Evolutionary conservation across 2,113 vertebrate species (phyloP).

Genomic region (Mustela nigripes): DNA sequence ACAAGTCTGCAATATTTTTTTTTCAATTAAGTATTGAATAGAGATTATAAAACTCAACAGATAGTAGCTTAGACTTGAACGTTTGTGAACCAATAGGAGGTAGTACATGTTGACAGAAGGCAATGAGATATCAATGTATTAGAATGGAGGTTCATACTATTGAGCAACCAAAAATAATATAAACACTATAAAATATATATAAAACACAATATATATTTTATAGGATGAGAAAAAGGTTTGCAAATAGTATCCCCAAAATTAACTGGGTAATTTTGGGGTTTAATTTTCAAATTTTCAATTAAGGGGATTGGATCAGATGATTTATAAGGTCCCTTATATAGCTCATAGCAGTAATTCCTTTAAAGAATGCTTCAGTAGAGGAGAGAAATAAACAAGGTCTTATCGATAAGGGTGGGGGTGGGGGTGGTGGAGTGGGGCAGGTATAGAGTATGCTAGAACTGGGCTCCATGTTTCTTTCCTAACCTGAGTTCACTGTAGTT

Average conservation of each 20-base stretch:
- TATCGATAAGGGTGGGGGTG: background rate
- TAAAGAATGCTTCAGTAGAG: background rate
- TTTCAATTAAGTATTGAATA: background rate
- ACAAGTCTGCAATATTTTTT: background rate
- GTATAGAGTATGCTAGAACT: background rate
- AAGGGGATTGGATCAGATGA: background rate
- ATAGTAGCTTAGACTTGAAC: background rate
- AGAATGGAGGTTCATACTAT: background rate
- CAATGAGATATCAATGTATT: background rate
- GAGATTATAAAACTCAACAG: background rate
- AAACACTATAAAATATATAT: background rate
- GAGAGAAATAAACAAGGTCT: background rate
- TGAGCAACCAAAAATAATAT: background rate
- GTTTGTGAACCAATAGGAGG: background rate
- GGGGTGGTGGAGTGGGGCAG: background rate
- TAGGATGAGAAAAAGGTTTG: background rate
- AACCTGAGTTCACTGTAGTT: background rate
- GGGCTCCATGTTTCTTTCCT: background rate
- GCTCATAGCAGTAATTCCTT: background rate
- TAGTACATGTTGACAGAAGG: background rate
- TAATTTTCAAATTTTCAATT: constrained; percentile 4
- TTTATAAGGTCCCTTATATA: background rate
- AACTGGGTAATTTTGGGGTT: background rate
- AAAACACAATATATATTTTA: background rate
- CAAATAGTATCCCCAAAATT: background rate